Percentiles rank a stretch among this genome's conserved stretches.
Evolutionary conservation across 2,113 vertebrate species (phyloP).

Genomic region (Lasiurus borealis): DNA sequence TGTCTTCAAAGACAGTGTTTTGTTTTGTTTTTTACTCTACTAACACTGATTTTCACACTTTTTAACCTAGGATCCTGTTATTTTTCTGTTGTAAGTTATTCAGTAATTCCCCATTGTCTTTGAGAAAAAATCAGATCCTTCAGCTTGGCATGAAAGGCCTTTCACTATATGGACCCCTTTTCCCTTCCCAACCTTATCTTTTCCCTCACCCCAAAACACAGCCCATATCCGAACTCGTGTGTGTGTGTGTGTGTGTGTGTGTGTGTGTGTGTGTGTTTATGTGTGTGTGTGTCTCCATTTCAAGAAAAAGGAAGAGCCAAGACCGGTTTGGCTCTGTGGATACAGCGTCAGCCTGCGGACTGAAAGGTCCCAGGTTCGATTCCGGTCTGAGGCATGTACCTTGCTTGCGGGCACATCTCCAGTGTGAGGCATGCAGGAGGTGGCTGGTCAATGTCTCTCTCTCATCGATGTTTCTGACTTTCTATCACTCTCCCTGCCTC

Average conservation of each 20-base stretch:
- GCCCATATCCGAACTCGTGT: neutral
- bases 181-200: neutral
- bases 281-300: neutral
- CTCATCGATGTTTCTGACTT: too few relatives aligned
- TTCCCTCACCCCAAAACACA: rapidly evolving
- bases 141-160: neutral
- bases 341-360: too few relatives aligned
- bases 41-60: neutral
- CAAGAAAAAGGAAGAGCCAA: neutral
- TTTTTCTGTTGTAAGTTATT: neutral
- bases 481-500: too few relatives aligned
- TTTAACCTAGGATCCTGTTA: neutral
- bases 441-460: too few relatives aligned
- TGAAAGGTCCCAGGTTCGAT: too few relatives aligned
- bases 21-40: neutral
- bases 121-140: neutral
- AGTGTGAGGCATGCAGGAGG: too few relatives aligned
- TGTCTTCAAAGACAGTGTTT: neutral
- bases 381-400: too few relatives aligned
- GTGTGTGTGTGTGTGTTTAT: neutral
- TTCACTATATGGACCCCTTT: neutral
- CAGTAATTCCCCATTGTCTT: neutral
- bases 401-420: too few relatives aligned
- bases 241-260: neutral
- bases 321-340: too few relatives aligned